These are phyloP conservation scores for Sebastes kiyomatsui DNA, from an alignment of 2,797 vertebrate genomes.

Conservation along the genomic window DNA sequence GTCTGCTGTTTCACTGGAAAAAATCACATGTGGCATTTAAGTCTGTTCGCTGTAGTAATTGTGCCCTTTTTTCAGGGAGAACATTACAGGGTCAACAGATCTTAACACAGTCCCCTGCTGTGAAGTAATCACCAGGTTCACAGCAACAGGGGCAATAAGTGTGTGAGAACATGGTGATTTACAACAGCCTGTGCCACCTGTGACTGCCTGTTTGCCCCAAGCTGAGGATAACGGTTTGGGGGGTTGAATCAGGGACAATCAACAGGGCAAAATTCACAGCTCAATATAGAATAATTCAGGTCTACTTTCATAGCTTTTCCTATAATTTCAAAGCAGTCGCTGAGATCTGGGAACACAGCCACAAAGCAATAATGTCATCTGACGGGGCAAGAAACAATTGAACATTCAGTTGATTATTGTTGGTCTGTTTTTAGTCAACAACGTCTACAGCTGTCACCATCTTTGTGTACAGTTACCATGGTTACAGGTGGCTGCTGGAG, in stretches of 20 bases:
- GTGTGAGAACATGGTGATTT: constrained; percentile 54
- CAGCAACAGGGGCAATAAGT: constrained; percentile 26
- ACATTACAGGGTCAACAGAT: constrained; percentile 33
- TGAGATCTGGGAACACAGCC: too few relatives aligned
- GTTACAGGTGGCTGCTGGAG: neutral
- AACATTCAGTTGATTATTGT: neutral
- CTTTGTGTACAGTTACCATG: neutral
- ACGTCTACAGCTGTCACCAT: neutral
- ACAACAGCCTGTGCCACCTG: constrained; percentile 56
- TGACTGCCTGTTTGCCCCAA: constrained; percentile 50
- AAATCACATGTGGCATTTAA: constrained; percentile 38
- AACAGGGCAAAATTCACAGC: neutral
- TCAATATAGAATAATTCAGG: neutral
- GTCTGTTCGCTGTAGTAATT: constrained; percentile 8
- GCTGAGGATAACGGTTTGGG: constrained; percentile 14
- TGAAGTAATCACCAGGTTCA: constrained; percentile 50
- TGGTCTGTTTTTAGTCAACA: neutral
- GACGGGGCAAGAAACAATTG: neutral
- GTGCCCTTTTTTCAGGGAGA: constrained; percentile 24
- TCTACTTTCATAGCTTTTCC: neutral
- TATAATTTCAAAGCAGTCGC: neutral
- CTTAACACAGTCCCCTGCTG: constrained; percentile 43
- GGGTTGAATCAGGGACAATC: constrained; percentile 8
- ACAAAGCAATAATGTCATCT: neutral
- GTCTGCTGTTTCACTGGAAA: neutral